phyloP scores from a whole-genome alignment of 2,797 vertebrate genomes.

The Sebastes iracundus region DNA sequence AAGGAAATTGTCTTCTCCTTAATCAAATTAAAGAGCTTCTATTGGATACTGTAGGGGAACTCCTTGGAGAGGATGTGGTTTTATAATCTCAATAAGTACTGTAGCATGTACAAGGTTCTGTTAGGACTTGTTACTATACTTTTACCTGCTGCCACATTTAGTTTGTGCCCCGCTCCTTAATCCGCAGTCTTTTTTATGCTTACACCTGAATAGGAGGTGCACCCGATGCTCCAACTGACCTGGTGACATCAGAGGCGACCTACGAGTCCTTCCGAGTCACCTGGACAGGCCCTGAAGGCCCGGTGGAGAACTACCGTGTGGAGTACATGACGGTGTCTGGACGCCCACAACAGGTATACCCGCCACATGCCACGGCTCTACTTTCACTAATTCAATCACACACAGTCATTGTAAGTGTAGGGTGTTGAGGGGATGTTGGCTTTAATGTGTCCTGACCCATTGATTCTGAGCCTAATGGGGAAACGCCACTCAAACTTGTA shows the following conservation, averaged over 20 bases:
- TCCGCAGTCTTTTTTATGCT: background rate
- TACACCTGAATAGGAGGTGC: constrained; percentile 68
- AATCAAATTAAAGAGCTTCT: constrained; percentile 54
- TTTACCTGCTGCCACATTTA: background rate
- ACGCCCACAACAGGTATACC: constrained; percentile 86
- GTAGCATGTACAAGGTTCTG: background rate
- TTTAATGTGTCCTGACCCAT: constrained; percentile 5
- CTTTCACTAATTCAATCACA: background rate
- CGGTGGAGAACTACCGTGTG: constrained; percentile 92
- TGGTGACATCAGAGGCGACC: constrained; percentile 93
- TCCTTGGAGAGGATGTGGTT: constrained; percentile 14
- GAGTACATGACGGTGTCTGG: constrained; percentile 90
- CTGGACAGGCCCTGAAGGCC: constrained; percentile 89
- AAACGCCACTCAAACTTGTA: constrained; percentile 31
- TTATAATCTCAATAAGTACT: constrained; percentile 1
- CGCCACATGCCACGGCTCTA: too few species aligned
- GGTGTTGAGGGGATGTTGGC: constrained; percentile 5
- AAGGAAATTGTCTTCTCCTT: constrained; percentile 31
- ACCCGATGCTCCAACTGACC: constrained; percentile 88
- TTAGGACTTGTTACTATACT: constrained; percentile 9
- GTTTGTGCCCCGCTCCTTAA: background rate
- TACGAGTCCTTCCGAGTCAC: constrained; percentile 91
- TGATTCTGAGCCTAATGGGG: constrained; percentile 39
- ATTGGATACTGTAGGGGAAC: constrained; percentile 18
- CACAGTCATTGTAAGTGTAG: background rate